These are phyloP conservation scores for Xerus rutilus DNA, from an alignment of 2,797 vertebrate genomes.

Conservation along the genomic window DNA sequence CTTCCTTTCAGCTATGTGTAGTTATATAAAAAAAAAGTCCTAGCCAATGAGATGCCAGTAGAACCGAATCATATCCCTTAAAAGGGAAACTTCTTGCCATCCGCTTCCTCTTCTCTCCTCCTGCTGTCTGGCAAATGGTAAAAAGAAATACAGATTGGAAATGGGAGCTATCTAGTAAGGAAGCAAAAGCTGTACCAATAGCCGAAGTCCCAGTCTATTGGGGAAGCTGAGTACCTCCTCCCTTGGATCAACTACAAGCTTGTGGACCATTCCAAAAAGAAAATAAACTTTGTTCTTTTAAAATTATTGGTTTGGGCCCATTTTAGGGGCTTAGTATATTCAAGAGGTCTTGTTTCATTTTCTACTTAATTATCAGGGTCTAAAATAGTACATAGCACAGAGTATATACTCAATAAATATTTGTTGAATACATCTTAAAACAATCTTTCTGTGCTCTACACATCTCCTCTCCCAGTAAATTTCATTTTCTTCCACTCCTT, in stretches of 20 bases:
- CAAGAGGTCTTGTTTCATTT: not conserved
- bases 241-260: not conserved
- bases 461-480: not conserved
- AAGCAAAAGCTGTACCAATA: not conserved
- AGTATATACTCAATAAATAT: not conserved
- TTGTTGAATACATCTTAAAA: not conserved
- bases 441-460: not conserved
- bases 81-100: constrained; percentile 11
- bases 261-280: not conserved
- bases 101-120: not conserved
- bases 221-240: not conserved
- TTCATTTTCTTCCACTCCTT: not conserved
- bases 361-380: not conserved
- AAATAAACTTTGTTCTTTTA: constrained; percentile 17
- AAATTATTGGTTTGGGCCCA: not conserved
- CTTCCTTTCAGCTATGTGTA: not conserved
- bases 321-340: not conserved
- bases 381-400: not conserved
- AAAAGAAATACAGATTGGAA: not conserved
- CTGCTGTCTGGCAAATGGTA: not conserved
- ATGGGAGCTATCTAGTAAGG: not conserved
- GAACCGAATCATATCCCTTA: not conserved
- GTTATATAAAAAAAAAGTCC: not conserved
- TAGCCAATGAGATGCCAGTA: not conserved
- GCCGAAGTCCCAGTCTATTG: not conserved